Conservation (phyloP, 2,113 vertebrate genomes). For the Sinocyclocheilus grahami region DNA sequence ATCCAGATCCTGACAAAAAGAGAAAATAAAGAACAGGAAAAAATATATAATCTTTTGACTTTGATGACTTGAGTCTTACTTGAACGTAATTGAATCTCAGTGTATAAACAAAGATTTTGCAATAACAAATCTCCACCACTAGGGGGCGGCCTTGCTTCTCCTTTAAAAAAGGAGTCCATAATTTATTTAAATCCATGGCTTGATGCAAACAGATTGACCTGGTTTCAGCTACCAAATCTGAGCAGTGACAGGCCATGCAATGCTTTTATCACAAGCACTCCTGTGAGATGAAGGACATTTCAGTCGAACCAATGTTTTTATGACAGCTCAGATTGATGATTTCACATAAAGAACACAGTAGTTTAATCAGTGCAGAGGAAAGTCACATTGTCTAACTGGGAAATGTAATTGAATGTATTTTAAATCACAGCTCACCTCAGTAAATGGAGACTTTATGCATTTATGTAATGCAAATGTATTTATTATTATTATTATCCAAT, state of each 20-base stretch:
- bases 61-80: too few relatives aligned
- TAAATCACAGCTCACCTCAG: not conserved
- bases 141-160: slow-evolving; percentile 45
- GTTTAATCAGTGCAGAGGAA: not conserved
- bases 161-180: slow-evolving; percentile 1
- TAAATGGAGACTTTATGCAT: not conserved
- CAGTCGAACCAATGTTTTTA: not conserved
- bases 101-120: not conserved
- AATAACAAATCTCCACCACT: slow-evolving; percentile 42
- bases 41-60: not conserved
- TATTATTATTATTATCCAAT: not conserved
- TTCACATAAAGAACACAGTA: not conserved
- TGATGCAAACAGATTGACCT: slow-evolving; percentile 70
- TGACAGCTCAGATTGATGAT: not conserved
- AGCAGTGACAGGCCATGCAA: slow-evolving; percentile 44
- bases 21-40: not conserved
- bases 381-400: not conserved
- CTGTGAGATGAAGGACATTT: not conserved
- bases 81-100: not conserved
- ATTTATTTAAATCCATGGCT: slow-evolving; percentile 61
- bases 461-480: not conserved
- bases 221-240: slow-evolving; percentile 61
- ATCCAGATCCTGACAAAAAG: slow-evolving; percentile 84
- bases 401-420: not conserved
- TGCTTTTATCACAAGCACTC: slow-evolving; percentile 24